Evolutionary conservation across 2,113 vertebrate genomes (phyloP).

Genomic region (Romanogobio albipinnatus): DNA sequence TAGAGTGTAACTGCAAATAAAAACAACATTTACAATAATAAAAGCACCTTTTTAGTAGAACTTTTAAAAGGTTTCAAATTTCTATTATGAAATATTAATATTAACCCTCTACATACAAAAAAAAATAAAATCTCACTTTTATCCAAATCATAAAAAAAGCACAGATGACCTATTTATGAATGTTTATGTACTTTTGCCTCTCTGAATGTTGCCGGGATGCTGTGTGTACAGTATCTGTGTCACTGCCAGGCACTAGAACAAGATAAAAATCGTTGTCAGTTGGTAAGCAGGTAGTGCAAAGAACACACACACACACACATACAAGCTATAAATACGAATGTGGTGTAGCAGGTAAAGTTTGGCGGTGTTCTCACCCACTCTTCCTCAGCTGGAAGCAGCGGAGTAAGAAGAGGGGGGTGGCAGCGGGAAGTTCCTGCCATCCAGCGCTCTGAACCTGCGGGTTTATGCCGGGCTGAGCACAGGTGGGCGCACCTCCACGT

Average conservation of each 20-base stretch:
- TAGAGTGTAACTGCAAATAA: not conserved
- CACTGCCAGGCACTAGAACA: slow-evolving; percentile 38
- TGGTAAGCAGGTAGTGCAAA: slow-evolving; percentile 31
- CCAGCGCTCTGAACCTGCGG: slow-evolving; percentile 56
- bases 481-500: slow-evolving; percentile 48
- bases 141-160: too few species aligned
- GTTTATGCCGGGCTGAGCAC: slow-evolving; percentile 34
- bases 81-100: not conserved
- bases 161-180: slow-evolving; percentile 17
- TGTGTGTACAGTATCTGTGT: slow-evolving; percentile 45
- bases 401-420: slow-evolving; percentile 11
- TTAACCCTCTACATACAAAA: not conserved
- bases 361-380: slow-evolving; percentile 53
- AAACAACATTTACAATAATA: not conserved
- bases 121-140: too few species aligned
- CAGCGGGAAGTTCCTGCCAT: slow-evolving; percentile 57
- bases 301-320: not conserved
- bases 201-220: slow-evolving; percentile 23
- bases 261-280: slow-evolving; percentile 49
- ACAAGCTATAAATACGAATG: slow-evolving; percentile 54
- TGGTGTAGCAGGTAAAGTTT: slow-evolving; percentile 50
- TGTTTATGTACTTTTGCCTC: slow-evolving; percentile 20
- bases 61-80: not conserved
- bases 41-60: not conserved
- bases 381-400: slow-evolving; percentile 39